phyloP scores from a whole-genome alignment of 2,113 vertebrate genomes.

The Mola mola region DNA sequence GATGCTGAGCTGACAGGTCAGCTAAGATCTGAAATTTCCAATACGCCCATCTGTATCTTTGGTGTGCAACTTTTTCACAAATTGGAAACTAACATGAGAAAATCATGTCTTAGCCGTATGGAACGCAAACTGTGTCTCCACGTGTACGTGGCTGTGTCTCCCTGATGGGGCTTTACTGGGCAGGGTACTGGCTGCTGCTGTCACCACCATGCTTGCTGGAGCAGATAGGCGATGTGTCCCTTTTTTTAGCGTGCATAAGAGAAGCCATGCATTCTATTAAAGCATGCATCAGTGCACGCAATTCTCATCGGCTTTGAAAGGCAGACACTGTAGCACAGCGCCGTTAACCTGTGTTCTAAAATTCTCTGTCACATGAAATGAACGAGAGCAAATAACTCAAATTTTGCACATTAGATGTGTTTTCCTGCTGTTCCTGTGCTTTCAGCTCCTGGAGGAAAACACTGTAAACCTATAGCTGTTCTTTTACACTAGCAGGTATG shows the following conservation, averaged over 20 bases:
- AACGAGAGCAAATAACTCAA: slow-evolving; percentile 25
- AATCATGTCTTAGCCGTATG: too few relatives aligned
- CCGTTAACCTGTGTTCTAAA: slow-evolving; percentile 48
- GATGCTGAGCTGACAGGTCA: too few relatives aligned
- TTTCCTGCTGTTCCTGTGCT: not conserved
- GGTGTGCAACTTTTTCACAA: too few relatives aligned
- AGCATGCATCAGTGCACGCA: slow-evolving; percentile 62
- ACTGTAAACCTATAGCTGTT: not conserved
- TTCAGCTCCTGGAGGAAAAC: not conserved
- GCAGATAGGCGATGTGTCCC: slow-evolving; percentile 54
- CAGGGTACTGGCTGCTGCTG: slow-evolving; percentile 47
- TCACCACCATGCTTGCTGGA: slow-evolving; percentile 40
- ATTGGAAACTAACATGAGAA: too few relatives aligned
- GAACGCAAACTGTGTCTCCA: too few relatives aligned
- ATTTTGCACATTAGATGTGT: slow-evolving; percentile 8
- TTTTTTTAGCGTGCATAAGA: slow-evolving; percentile 75
- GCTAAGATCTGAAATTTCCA: too few relatives aligned
- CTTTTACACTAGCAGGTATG: too few relatives aligned
- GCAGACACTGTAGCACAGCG: slow-evolving; percentile 17
- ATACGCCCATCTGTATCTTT: too few relatives aligned
- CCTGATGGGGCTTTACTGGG: slow-evolving; percentile 15
- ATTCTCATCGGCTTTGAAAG: slow-evolving; percentile 42
- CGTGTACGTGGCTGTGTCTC: not conserved
- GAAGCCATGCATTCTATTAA: slow-evolving; percentile 52
- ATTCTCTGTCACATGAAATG: slow-evolving; percentile 38